Percentiles rank a stretch among this genome's conserved stretches.
Evolutionary conservation across 2,888 invertebrate species (phyloP).

Genomic region (Rugalucina vietnamica): DNA sequence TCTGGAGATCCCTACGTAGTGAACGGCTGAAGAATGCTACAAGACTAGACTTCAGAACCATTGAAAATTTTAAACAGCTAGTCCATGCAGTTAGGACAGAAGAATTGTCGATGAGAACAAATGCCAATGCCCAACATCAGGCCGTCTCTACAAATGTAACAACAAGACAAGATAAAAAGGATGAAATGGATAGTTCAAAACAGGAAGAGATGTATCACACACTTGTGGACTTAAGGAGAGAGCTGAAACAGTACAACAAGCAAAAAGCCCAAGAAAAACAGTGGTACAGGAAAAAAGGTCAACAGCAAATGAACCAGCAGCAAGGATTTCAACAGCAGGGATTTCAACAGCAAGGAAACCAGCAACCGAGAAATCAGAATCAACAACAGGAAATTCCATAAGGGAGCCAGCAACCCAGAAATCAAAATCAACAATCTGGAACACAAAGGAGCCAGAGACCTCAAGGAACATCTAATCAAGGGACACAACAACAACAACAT

Average conservation of each 20-base stretch:
- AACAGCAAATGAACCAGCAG: too few species aligned
- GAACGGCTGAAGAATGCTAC: too few species aligned
- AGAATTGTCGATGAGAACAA: not conserved
- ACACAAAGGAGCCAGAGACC: too few species aligned
- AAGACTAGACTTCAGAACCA: not conserved
- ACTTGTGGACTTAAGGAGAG: not conserved
- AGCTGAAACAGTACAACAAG: not conserved
- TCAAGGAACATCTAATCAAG: too few species aligned
- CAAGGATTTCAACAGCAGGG: too few species aligned
- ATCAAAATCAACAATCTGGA: too few species aligned
- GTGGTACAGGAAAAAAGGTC: not conserved
- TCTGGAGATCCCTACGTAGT: too few species aligned
- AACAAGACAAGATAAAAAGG: not conserved
- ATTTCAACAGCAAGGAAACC: too few species aligned
- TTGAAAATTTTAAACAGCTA: not conserved
- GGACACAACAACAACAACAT: not conserved
- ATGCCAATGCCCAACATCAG: not conserved
- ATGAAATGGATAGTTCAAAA: not conserved
- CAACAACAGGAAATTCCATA: not conserved
- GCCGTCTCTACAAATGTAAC: not conserved
- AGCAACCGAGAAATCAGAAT: too few species aligned
- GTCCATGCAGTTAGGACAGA: not conserved
- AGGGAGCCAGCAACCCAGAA: too few species aligned
- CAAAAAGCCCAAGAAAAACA: not conserved
- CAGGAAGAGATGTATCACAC: not conserved